A percentile compares a stretch with the other conserved stretches of the same genome.
These are phyloP conservation scores for Euclidia mi DNA, from an alignment of 2,888 invertebrate genomes.

Conservation along the genomic window DNA sequence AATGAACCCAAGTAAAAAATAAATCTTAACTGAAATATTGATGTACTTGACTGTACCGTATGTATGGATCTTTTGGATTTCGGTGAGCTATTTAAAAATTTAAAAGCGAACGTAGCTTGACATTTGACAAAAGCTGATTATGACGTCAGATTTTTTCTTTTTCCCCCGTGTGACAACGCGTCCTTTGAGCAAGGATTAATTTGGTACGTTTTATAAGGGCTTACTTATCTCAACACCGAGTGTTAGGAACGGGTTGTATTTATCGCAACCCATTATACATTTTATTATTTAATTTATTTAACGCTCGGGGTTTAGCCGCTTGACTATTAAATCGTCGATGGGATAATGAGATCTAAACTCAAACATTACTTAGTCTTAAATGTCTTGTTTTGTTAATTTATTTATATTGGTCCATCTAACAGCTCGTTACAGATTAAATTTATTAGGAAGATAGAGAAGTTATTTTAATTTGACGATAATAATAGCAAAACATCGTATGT, in stretches of 20 bases:
- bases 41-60: constrained; percentile 59
- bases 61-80: constrained; percentile 63
- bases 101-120: constrained; percentile 82
- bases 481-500: constrained; percentile 16
- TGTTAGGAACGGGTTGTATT: constrained; percentile 86
- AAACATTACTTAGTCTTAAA: constrained; percentile 79
- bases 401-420: constrained; percentile 57
- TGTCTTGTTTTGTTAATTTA: constrained; percentile 73
- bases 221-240: constrained; percentile 85
- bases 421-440: constrained; percentile 43
- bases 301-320: constrained; percentile 84
- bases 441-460: constrained; percentile 30
- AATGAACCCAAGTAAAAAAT: constrained; percentile 36
- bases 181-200: constrained; percentile 89
- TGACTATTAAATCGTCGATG: constrained; percentile 87
- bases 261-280: constrained; percentile 88
- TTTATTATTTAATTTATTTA: constrained; percentile 90
- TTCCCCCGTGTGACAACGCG: constrained; percentile 71
- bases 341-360: constrained; percentile 84
- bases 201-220: constrained; percentile 87
- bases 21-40: constrained; percentile 4
- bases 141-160: constrained; percentile 85
- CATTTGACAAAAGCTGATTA: constrained; percentile 90
- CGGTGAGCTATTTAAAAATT: constrained; percentile 82
- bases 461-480: constrained; percentile 18